phyloP scores from a whole-genome alignment of 2,113 vertebrate genomes.

The Mormyrus lacerda region DNA sequence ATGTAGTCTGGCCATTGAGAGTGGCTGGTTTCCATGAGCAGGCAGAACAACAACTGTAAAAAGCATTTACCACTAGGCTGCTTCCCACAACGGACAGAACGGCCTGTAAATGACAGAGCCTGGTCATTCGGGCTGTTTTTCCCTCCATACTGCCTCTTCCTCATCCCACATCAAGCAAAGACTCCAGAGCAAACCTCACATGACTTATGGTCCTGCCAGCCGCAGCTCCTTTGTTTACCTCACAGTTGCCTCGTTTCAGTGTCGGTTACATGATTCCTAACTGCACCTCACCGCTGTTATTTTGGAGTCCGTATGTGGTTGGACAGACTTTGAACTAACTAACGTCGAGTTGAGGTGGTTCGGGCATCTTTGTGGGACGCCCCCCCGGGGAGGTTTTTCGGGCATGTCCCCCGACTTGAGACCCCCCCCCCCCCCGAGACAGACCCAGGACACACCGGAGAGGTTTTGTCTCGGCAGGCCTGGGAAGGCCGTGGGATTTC shows the following conservation, averaged over 20 bases:
- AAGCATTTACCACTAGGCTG: background rate
- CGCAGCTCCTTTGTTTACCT: background rate
- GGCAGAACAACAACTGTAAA: constrained; percentile 4
- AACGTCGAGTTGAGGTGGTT: background rate
- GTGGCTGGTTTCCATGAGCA: background rate
- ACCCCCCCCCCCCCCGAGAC: too few species aligned
- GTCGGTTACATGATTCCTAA: background rate
- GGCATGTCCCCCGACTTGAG: too few species aligned
- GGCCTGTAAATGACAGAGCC: background rate
- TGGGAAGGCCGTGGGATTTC: background rate
- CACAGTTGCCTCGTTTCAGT: background rate
- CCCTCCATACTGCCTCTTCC: background rate
- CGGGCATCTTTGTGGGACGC: background rate
- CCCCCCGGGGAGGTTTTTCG: background rate
- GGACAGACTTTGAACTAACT: background rate
- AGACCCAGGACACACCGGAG: background rate
- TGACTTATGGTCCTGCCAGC: background rate
- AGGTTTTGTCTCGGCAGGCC: background rate
- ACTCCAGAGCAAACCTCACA: background rate
- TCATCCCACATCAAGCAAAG: background rate
- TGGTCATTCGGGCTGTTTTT: background rate
- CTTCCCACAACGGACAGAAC: background rate
- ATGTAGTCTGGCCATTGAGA: background rate
- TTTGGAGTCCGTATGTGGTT: background rate
- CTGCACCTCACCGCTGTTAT: background rate